Conservation (phyloP, 2,113 vertebrate genomes). For the Rhinoptilus africanus region DNA sequence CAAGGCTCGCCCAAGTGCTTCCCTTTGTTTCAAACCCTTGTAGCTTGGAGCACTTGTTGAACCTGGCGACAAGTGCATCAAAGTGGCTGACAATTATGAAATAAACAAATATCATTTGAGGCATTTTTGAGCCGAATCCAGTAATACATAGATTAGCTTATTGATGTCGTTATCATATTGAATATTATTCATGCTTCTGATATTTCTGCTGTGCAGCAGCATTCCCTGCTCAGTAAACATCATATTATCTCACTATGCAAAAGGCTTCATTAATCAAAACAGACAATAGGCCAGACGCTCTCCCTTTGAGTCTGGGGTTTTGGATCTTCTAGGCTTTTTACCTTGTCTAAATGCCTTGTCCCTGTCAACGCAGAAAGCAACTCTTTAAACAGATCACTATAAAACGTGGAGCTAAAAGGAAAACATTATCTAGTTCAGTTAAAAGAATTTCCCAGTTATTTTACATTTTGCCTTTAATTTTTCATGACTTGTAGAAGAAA, state of each 20-base stretch:
- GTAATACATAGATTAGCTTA: background rate
- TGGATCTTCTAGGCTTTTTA: background rate
- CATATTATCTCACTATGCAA: slow-evolving; percentile 15
- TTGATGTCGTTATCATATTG: background rate
- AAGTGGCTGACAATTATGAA: slow-evolving; percentile 69
- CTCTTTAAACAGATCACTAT: background rate
- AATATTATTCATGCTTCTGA: slow-evolving; percentile 5
- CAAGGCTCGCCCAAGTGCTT: background rate
- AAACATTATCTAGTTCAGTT: background rate
- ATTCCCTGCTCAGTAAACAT: background rate
- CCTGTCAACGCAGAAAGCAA: background rate
- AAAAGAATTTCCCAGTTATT: background rate
- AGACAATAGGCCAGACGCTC: background rate
- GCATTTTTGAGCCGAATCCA: slow-evolving; percentile 15
- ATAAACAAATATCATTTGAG: slow-evolving; percentile 46
- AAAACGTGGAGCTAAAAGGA: background rate
- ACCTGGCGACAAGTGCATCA: slow-evolving; percentile 25
- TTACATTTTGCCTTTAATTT: background rate
- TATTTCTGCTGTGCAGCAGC: background rate
- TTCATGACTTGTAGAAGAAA: background rate
- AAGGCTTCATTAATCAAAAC: slow-evolving; percentile 57
- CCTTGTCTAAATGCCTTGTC: background rate
- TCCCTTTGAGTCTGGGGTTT: background rate
- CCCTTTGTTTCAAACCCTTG: slow-evolving; percentile 62
- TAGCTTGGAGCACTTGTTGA: slow-evolving; percentile 69